Percentiles rank a stretch among this genome's conserved stretches.
Conservation (phyloP, 2,797 vertebrate species). For the Sylvilagus floridanus region DNA sequence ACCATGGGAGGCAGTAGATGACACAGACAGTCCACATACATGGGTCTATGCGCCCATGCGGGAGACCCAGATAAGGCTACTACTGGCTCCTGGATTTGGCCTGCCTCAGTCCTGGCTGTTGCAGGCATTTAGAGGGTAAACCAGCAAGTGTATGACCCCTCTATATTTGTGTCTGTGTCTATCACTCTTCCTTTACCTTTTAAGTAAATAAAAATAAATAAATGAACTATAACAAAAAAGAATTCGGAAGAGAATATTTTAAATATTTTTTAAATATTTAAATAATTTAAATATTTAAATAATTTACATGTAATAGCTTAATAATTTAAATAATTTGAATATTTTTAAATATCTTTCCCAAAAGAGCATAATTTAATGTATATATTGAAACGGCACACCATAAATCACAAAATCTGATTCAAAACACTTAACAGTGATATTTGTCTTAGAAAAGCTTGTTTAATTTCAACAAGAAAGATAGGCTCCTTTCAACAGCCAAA, state of each 20-base stretch:
- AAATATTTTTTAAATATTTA: not conserved
- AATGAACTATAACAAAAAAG: no score
- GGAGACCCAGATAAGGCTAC: no score
- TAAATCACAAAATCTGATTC: not conserved
- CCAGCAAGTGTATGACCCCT: no score
- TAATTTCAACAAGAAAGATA: not conserved
- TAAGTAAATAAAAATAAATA: no score
- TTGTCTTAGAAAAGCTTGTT: not conserved
- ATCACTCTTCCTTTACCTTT: no score
- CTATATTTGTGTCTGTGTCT: no score
- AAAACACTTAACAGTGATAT: not conserved
- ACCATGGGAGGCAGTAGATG: no score
- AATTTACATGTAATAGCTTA: not conserved
- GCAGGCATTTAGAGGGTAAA: no score
- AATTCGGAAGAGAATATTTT: not conserved
- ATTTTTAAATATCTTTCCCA: not conserved
- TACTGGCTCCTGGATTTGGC: no score
- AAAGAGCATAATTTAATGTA: not conserved
- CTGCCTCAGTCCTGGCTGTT: no score
- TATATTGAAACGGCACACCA: not conserved
- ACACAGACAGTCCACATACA: no score
- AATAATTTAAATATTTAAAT: not conserved
- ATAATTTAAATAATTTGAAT: conserved; percentile 48
- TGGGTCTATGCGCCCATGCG: no score
- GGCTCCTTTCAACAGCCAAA: not conserved